phyloP scores from a whole-genome alignment of 2,797 vertebrate species.

The Pyrocephalus nanus region DNA sequence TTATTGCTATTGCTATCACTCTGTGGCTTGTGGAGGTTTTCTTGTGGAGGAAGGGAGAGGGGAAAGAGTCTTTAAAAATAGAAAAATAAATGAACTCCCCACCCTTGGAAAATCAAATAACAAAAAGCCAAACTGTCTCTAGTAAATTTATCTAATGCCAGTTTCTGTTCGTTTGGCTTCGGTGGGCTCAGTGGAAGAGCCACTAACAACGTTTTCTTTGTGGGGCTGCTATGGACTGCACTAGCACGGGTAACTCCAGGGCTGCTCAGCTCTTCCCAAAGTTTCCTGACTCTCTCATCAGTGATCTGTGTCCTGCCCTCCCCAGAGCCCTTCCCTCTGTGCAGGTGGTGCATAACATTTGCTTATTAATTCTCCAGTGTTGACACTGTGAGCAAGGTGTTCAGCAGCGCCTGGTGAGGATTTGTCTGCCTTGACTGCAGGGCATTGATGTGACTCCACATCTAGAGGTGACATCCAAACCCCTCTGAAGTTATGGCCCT shows the following conservation, averaged over 20 bases:
- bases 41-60: background rate
- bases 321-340: background rate
- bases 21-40: background rate
- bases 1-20: background rate
- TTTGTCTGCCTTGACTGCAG: background rate
- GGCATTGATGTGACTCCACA: accelerated
- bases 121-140: background rate
- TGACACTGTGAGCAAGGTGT: background rate
- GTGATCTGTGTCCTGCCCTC: background rate
- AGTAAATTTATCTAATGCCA: accelerated
- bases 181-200: background rate
- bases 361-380: background rate
- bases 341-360: accelerated
- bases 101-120: background rate
- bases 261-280: background rate
- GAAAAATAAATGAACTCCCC: background rate
- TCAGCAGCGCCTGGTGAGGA: accelerated
- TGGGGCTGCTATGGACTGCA: background rate
- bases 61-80: background rate
- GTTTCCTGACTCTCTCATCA: background rate
- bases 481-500: accelerated
- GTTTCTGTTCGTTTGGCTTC: background rate
- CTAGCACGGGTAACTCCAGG: accelerated
- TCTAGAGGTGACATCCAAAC: background rate
- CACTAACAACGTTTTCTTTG: background rate